Evolutionary conservation across 2,113 vertebrate species (phyloP), one percentile per base, ranked within the genome.

Genomic region (Pseudorectes ferrugineus): DNA sequence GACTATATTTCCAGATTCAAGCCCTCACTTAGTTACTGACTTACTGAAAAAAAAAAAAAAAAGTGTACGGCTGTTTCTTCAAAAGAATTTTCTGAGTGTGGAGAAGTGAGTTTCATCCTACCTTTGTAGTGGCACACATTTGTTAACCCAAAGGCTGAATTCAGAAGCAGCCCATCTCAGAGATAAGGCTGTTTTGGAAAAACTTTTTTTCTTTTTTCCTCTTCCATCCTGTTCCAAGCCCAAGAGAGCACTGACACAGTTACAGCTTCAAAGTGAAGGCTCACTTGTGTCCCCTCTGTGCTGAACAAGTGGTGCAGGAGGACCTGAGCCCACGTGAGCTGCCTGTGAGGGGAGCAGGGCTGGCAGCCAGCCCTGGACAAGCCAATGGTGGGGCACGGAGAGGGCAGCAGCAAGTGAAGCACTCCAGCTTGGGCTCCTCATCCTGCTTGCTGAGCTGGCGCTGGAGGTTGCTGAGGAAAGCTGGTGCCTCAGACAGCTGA

Each of bases 351-450:
- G 36, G 12, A 84, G 18, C 40, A 54, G 38, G 31, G 13, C 7
- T 19, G 25, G 40, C 52, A 70, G 38, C 16, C 12, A 13, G 14
- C 12, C 42, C 10, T 1, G 4, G 55, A 43, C 1, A 0, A 52
- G 19, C 10, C 0, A 1, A 0, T 11, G 19, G 1, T 35, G 46
- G 45, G 22, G 21, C 61, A 33, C 19, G 25, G 75, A 17, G 36
- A 17, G 25, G 33, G 14, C 0, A 0, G 15, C 24, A 52, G 42
- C 1, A 6, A 77, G 9, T 1, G 0, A 5, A 26, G 20, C 0
- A 0, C 31, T 73, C 24, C 63, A n/a, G 38, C 26, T 22, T 1
- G 1, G 57, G 26, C 35, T 67, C 33, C 43, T 45, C 36, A 25
- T 58, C 10, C 7, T 5, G 1, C 31, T 51, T 48, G 25, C 19